Base-by-base conservation (phyloP, 2,113 vertebrate genomes). In the Canis aureus region DNA sequence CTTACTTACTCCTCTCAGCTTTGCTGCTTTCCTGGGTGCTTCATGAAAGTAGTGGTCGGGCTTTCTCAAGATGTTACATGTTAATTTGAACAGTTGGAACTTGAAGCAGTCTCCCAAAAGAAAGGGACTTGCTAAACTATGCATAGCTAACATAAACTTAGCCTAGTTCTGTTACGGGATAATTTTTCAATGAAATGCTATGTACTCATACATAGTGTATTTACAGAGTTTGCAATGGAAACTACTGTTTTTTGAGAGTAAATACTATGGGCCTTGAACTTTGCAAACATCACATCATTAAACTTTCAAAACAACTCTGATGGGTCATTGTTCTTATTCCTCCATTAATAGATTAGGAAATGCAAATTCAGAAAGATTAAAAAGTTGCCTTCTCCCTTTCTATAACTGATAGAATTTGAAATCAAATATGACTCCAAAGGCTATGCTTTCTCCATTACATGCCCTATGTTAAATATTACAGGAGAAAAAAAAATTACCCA, bases 161-260 rank as follows among this genome's bases (percentile, higher is more conserved):
- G 29, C 35, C 60, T 78, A 51, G 19, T 59, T 90, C 23, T 51
- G 2, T 88, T 62, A 66, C n/a, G 3, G 6, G 19, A 73, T n/a
- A 76, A 23, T 83, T 62, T 66, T 93, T 93, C 59, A 79, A 59
- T 71, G 53, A 87, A 91, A 91, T 87, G 25, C 51, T 81, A 32
- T 80, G 8, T 78, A 27, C 57, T 89, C 25, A 51, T 66, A 67
- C 73, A 60, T 62, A 66, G 60, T 7, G 7, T 89, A 49, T 57
- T 80, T 59, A 35, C 43, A 74, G 64, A 53, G 27, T 55, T 73
- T 74, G 12, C 35, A 80, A 79, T 85, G 55, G n/a, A 93, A 85
- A 32, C 51, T 78, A 95, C 25, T 67, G 12, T 51, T 93, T 64
- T 38, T 49, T 85, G 51, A 66, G 38, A 83, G 51, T 43, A 69